Evolutionary conservation across 2,888 invertebrate species (phyloP).

Genomic region (Drosophila anomalata): DNA sequence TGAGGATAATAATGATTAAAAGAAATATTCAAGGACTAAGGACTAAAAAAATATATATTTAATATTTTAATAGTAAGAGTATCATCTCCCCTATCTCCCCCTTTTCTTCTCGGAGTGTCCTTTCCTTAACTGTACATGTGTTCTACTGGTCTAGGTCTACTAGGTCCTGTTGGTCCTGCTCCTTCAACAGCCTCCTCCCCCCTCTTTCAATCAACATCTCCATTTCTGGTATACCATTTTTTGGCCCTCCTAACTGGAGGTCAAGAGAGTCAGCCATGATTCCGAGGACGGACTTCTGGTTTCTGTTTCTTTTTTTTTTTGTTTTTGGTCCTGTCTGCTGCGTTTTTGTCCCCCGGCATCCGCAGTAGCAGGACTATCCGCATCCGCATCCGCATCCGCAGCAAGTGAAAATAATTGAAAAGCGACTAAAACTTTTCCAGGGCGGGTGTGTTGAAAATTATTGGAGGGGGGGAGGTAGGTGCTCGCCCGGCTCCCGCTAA

Average conservation of each 20-base stretch:
- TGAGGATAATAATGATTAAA: neutral
- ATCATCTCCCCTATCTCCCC: too few relatives aligned
- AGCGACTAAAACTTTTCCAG: constrained; percentile 61
- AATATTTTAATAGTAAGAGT: neutral
- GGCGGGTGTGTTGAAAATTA: constrained; percentile 58
- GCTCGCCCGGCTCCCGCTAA: too few relatives aligned
- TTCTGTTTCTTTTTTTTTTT: neutral
- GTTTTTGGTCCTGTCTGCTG: constrained; percentile 2
- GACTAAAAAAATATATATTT: neutral
- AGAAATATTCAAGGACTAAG: neutral
- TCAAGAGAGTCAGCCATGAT: constrained; percentile 58
- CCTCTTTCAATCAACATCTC: constrained; percentile 5
- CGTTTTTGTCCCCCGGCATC: neutral
- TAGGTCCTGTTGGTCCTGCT: constrained; percentile 4
- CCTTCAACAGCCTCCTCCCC: constrained; percentile 6
- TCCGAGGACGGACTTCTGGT: constrained; percentile 25
- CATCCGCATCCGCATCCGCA: constrained; percentile 1
- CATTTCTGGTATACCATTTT: constrained; percentile 32
- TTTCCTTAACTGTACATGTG: constrained; percentile 56
- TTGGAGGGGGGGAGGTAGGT: constrained; percentile 15
- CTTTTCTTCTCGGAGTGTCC: constrained; percentile 4
- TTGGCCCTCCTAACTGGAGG: constrained; percentile 71
- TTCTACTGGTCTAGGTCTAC: constrained; percentile 18
- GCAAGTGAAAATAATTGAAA: constrained; percentile 70
- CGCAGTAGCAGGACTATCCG: neutral